Evolutionary conservation across 2,888 invertebrate genomes (phyloP).

Genomic region (Ypsolopha sequella): DNA sequence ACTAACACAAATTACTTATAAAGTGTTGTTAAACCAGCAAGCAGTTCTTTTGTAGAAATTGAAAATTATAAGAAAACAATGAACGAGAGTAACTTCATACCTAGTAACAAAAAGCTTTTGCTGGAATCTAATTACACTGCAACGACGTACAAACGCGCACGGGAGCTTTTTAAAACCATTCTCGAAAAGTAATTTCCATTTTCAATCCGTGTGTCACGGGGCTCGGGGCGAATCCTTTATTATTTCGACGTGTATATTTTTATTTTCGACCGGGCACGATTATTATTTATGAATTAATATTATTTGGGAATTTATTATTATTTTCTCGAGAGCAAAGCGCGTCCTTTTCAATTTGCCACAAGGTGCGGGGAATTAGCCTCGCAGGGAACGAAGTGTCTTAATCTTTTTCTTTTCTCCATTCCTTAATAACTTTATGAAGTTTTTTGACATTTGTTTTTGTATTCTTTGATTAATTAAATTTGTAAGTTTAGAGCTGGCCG

Average conservation of each 20-base stretch:
- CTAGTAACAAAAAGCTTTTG: too few species aligned
- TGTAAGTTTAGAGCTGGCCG: slow-evolving; percentile 27
- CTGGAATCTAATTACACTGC: too few species aligned
- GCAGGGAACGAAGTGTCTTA: slow-evolving; percentile 28
- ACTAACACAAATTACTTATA: too few species aligned
- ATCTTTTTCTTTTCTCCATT: slow-evolving; percentile 29
- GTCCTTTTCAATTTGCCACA: slow-evolving; percentile 68
- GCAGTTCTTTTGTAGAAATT: too few species aligned
- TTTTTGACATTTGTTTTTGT: slow-evolving; percentile 51
- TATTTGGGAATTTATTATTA: slow-evolving; percentile 69
- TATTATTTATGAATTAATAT: slow-evolving; percentile 72
- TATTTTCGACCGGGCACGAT: slow-evolving; percentile 63
- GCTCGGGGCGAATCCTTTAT: slow-evolving; percentile 57
- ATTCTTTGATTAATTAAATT: slow-evolving; percentile 50
- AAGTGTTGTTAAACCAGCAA: too few species aligned
- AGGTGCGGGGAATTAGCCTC: slow-evolving; percentile 34
- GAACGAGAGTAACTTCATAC: too few species aligned
- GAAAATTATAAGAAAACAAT: too few species aligned
- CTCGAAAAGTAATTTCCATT: neutral
- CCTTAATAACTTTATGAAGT: slow-evolving; percentile 23
- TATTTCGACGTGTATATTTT: slow-evolving; percentile 67
- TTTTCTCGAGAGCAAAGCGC: slow-evolving; percentile 45
- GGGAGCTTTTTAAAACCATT: neutral
- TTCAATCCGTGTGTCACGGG: slow-evolving; percentile 35
- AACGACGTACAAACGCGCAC: too few species aligned